A percentile compares a stretch with the other conserved stretches of the same genome.
These are phyloP conservation scores for Dinocampus coccinellae DNA, from an alignment of 2,888 invertebrate species.

Conservation along the genomic window DNA sequence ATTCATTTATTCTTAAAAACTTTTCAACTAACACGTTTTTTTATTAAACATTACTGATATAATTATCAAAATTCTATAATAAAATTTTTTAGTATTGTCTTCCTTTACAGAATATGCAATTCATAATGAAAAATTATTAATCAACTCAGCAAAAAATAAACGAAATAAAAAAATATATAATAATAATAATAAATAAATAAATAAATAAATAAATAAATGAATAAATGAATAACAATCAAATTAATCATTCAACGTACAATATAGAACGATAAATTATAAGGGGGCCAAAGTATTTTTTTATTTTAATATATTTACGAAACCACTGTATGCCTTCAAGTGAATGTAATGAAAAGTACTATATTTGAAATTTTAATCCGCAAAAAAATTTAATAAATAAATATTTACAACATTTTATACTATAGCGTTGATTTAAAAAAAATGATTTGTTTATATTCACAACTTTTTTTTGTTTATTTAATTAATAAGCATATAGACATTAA, in stretches of 20 bases:
- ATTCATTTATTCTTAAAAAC: no score
- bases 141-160: no score
- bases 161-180: background rate
- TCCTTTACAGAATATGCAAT: background rate
- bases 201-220: no score
- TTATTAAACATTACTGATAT: no score
- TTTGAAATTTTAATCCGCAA: background rate
- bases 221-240: background rate
- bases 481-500: no score
- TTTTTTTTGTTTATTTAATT: no score
- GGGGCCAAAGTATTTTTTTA: slow-evolving; percentile 30
- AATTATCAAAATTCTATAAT: background rate
- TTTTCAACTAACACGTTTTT: no score
- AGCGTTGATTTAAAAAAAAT: no score
- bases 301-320: slow-evolving; percentile 32
- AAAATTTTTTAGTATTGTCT: background rate
- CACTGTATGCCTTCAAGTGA: slow-evolving; percentile 28
- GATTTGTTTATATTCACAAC: no score
- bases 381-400: background rate
- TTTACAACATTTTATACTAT: no score
- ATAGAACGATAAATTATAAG: no score
- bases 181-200: background rate
- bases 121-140: background rate
- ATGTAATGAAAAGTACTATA: background rate
- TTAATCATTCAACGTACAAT: no score